Evolutionary conservation across 2,888 invertebrate species (phyloP).

Genomic region (Muscina levida): DNA sequence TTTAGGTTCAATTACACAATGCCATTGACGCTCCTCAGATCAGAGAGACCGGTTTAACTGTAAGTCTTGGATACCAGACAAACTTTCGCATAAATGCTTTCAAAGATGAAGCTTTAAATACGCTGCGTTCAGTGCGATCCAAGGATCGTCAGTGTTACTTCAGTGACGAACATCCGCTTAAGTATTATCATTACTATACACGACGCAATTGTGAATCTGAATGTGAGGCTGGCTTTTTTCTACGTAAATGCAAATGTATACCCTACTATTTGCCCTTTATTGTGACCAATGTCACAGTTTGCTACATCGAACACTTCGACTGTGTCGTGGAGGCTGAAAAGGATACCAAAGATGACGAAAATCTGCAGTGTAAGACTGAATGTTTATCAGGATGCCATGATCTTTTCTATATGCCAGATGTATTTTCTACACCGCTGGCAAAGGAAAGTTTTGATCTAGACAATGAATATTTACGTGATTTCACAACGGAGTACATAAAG

Average conservation of each 20-base stretch:
- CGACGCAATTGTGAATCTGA: slow-evolving; percentile 81
- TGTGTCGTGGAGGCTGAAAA: slow-evolving; percentile 81
- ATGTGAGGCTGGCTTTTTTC: slow-evolving; percentile 80
- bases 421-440: slow-evolving; percentile 82
- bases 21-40: slow-evolving; percentile 90
- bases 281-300: slow-evolving; percentile 84
- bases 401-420: slow-evolving; percentile 83
- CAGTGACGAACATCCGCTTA: slow-evolving; percentile 84
- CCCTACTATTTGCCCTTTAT: slow-evolving; percentile 80
- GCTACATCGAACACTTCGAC: slow-evolving; percentile 84
- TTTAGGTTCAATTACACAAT: slow-evolving; percentile 82
- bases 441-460: slow-evolving; percentile 70
- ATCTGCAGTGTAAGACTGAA: slow-evolving; percentile 68
- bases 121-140: slow-evolving; percentile 83
- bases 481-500: slow-evolving; percentile 68
- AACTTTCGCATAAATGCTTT: slow-evolving; percentile 84
- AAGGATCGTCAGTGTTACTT: slow-evolving; percentile 86
- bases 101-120: slow-evolving; percentile 83
- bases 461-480: slow-evolving; percentile 67
- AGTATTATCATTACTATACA: slow-evolving; percentile 82
- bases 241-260: slow-evolving; percentile 72
- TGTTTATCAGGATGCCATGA: slow-evolving; percentile 89
- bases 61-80: slow-evolving; percentile 86
- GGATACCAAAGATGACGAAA: slow-evolving; percentile 55
- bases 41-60: slow-evolving; percentile 85